Evolutionary conservation across 1,140 invertebrate species (phyloP), one percentile per base, ranked within the genome.

Genomic region (Euschistus heros): DNA sequence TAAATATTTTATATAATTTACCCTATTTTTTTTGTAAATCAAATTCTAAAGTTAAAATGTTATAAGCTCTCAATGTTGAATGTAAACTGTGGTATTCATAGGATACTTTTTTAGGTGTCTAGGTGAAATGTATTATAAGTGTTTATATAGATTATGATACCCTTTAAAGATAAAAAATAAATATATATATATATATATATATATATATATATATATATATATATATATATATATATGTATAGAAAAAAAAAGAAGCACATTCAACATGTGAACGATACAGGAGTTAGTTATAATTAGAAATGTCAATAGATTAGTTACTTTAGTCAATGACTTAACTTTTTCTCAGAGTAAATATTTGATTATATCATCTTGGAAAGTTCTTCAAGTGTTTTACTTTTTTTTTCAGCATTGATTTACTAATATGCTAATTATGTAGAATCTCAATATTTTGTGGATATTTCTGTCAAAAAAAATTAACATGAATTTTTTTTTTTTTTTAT

Each of bases 11-110:
- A 20, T 22, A 50, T 50, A 7, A 20, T 50, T 50, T 50, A 4
- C 20, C 33, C 10, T 6, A 13, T 37, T 4, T 37, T 37, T 37
- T 37, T 37, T 37, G 3, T 2, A 22, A 50, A 50, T 18, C 2
- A 50, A 20, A 50, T 50, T 50, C 47, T 50, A 50, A 50, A 50
- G 33, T 50, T 5, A 20, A 18, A 50, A 18, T 50, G 5, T 50
- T 50, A 50, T 50, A 50, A 50, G 47, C 47, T 50, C 47, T 50
- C 47, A 50, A 50, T 50, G 14, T 50, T 50, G n/a, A 22, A 50
- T 50, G 47, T 50, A 50, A 50, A 50, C n/a, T 50, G 47, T 10
- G 47, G 47, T 50, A 50, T 50, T 50, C 47, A 20, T 50, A 50
- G 47, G n/a, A 18, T 50, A 50, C 47, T 4, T 50, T 50, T 1